Evolutionary conservation across 2,113 vertebrate species (phyloP).

Genomic region (Proterorhinus semilunaris): DNA sequence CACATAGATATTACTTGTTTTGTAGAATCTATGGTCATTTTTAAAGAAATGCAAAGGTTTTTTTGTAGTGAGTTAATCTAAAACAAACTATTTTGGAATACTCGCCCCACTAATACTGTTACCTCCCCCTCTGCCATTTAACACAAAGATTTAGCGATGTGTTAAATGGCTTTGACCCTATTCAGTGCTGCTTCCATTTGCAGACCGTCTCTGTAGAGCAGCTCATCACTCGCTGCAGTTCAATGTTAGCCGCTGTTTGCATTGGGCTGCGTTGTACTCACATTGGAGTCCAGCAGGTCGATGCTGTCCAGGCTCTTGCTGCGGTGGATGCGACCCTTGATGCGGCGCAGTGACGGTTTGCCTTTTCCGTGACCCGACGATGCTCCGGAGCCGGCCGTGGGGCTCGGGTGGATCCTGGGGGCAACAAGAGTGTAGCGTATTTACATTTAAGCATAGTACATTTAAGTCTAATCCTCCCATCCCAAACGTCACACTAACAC

Average conservation of each 20-base stretch:
- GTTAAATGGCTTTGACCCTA: too few species aligned
- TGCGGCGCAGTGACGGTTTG: slow-evolving; percentile 93
- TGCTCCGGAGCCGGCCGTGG: slow-evolving; percentile 85
- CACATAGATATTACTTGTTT: neutral
- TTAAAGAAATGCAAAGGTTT: too few species aligned
- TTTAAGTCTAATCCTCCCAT: too few species aligned
- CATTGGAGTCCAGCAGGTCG: slow-evolving; percentile 92
- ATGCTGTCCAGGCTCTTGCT: slow-evolving; percentile 95
- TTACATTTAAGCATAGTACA: neutral
- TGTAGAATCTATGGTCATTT: too few species aligned
- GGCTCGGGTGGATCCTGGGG: slow-evolving; percentile 89
- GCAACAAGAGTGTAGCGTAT: slow-evolving; percentile 39
- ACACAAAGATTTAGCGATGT: too few species aligned
- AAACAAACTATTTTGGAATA: too few species aligned
- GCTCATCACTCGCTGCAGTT: neutral
- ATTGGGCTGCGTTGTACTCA: slow-evolving; percentile 77
- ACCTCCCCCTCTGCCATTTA: too few species aligned
- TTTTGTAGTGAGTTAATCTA: too few species aligned
- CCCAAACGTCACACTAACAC: too few species aligned
- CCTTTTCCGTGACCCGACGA: slow-evolving; percentile 88
- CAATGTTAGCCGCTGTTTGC: slow-evolving; percentile 10
- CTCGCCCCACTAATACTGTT: too few species aligned
- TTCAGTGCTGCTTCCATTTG: slow-evolving; percentile 8
- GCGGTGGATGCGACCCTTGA: slow-evolving; percentile 94
- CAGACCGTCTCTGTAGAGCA: neutral